Conservation (phyloP, 1,140 invertebrate genomes). For the Neuroterus valhalla region DNA sequence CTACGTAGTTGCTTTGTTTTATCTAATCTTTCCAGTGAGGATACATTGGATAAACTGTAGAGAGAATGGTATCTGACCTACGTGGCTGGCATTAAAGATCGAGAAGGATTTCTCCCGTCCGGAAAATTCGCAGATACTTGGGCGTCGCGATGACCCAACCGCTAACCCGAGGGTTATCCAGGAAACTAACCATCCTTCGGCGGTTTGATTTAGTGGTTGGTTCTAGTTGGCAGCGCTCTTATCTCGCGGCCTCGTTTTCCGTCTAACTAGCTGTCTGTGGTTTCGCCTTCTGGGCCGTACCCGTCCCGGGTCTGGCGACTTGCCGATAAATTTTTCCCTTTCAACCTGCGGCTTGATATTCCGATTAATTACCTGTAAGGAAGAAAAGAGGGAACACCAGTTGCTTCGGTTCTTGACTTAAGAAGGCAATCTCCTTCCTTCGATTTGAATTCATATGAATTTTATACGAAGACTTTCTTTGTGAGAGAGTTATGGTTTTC, state of each 20-base stretch:
- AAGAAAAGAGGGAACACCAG: conserved; percentile 4
- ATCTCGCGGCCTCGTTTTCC: conserved; percentile 26
- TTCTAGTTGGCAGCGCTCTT: conserved; percentile 19
- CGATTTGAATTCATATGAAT: background rate
- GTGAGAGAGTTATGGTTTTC: no score
- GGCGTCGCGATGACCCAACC: conserved; percentile 8
- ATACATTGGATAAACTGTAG: background rate
- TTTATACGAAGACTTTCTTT: background rate
- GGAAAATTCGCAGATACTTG: conserved; percentile 9
- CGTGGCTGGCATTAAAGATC: conserved; percentile 11
- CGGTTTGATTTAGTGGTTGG: conserved; percentile 20
- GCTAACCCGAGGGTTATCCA: conserved; percentile 16
- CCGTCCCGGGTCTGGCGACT: conserved; percentile 5
- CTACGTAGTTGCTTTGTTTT: background rate
- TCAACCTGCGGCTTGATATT: conserved; percentile 10
- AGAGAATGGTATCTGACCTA: background rate
- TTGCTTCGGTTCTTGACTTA: background rate
- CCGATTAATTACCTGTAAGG: conserved; percentile 4
- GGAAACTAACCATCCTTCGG: background rate
- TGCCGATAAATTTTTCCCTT: conserved; percentile 18
- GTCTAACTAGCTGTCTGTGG: conserved; percentile 23
- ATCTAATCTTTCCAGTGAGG: conserved; percentile 17
- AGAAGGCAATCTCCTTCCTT: background rate
- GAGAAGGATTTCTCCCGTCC: background rate
- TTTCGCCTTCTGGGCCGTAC: conserved; percentile 3